phyloP scores from a whole-genome alignment of 1,140 invertebrate species.

The Calycopis cecrops region DNA sequence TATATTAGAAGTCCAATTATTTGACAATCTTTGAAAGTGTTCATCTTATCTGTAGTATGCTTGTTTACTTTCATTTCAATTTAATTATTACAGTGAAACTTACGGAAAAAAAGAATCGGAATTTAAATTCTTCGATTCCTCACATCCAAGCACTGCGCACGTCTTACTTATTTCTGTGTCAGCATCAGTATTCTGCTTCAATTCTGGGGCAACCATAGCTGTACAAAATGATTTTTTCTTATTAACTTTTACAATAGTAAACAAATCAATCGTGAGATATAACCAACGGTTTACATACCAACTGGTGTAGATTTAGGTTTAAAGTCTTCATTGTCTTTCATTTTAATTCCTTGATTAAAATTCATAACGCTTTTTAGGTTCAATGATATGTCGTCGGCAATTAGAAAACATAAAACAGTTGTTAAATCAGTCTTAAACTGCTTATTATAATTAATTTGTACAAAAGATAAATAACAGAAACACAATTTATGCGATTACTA shows the following conservation, averaged over 20 bases:
- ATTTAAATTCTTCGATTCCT: constrained; percentile 58
- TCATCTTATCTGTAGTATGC: no score
- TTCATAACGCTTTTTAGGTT: constrained; percentile 34
- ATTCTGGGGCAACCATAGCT: constrained; percentile 66
- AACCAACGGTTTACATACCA: constrained; percentile 33
- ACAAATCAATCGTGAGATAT: background rate
- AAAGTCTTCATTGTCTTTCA: constrained; percentile 55
- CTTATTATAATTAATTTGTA: no score
- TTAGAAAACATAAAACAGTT: no score
- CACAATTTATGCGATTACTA: no score
- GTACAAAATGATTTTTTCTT: constrained; percentile 23
- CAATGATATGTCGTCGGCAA: no score
- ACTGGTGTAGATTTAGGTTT: constrained; percentile 57
- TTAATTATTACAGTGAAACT: background rate
- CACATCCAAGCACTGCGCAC: constrained; percentile 64
- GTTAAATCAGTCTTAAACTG: no score
- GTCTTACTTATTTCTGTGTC: constrained; percentile 61
- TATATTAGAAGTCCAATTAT: no score
- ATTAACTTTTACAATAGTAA: constrained; percentile 2
- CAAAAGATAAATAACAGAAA: no score
- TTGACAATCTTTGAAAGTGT: no score
- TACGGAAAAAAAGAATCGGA: constrained; percentile 59
- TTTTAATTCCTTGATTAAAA: constrained; percentile 52
- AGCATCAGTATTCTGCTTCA: constrained; percentile 53
- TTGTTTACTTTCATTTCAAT: no score